Conservation (phyloP, 2,888 invertebrate genomes). For the Volucella zonaria region DNA sequence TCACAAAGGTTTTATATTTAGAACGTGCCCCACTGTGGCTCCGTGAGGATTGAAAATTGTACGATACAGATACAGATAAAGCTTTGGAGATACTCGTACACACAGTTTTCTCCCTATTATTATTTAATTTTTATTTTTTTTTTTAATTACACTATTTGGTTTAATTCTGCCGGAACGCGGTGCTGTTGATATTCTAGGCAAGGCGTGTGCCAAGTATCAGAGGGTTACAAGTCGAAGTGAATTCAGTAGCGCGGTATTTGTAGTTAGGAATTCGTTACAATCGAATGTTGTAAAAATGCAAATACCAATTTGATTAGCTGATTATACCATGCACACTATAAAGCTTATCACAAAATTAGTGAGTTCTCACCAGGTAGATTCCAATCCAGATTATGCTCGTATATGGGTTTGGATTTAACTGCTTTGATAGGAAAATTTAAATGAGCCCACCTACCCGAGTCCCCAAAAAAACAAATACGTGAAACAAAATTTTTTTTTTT, state of each 20-base stretch:
- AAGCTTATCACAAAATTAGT: too few species aligned
- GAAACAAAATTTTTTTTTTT: too few species aligned
- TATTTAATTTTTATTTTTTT: not conserved
- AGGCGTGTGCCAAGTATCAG: not conserved
- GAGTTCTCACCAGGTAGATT: too few species aligned
- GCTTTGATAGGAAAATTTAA: too few species aligned
- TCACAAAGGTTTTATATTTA: conserved; percentile 57
- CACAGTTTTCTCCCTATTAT: too few species aligned
- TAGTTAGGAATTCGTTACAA: not conserved
- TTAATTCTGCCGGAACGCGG: conserved; percentile 44
- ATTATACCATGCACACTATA: too few species aligned
- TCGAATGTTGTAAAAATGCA: not conserved
- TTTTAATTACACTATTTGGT: conserved; percentile 50
- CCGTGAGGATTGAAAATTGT: conserved; percentile 12
- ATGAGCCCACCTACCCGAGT: too few species aligned
- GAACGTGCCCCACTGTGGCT: conserved; percentile 41
- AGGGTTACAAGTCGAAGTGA: conserved; percentile 34
- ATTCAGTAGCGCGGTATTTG: conserved; percentile 4
- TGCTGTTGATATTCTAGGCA: conserved; percentile 25
- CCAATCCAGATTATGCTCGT: too few species aligned
- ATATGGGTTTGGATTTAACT: too few species aligned
- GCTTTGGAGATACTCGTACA: conserved; percentile 4
- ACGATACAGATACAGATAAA: conserved; percentile 30
- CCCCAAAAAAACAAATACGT: too few species aligned
- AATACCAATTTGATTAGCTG: not conserved